A percentile compares a stretch with the other conserved stretches of the same genome.
phyloP scores from a whole-genome alignment of 2,113 vertebrate genomes.

The Azemiops feae region DNA sequence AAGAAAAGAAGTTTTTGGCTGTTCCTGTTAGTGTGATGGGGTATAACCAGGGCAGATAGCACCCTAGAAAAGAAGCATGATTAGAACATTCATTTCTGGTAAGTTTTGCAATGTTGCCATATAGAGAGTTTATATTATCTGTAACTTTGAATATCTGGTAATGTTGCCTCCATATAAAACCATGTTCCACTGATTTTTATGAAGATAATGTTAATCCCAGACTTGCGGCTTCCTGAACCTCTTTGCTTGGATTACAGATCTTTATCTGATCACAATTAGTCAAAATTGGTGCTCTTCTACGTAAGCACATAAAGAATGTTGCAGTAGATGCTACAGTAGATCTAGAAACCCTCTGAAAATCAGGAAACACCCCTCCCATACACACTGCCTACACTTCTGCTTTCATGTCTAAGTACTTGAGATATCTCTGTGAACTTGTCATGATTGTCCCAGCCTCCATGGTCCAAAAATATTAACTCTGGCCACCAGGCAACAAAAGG shows the following conservation, averaged over 20 bases:
- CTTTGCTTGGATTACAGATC: not conserved
- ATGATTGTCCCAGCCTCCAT: not conserved
- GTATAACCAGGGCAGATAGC: not conserved
- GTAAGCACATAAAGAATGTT: not conserved
- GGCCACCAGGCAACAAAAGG: not conserved
- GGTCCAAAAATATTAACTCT: not conserved
- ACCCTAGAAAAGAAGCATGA: not conserved
- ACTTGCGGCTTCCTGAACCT: not conserved
- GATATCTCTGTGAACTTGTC: not conserved
- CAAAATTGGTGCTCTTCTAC: not conserved
- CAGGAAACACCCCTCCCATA: not conserved
- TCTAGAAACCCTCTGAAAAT: not conserved
- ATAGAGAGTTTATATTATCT: not conserved
- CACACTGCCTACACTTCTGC: not conserved
- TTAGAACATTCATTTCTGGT: not conserved
- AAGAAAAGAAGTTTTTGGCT: not conserved
- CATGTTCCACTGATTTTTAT: not conserved
- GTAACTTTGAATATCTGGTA: not conserved
- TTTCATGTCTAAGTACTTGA: not conserved
- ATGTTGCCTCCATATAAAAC: not conserved
- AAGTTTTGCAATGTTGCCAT: not conserved
- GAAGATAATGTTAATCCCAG: not conserved
- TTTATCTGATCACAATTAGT: not conserved
- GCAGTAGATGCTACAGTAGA: not conserved
- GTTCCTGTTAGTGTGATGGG: not conserved